Base-by-base conservation (phyloP, 2,797 vertebrate genomes). In the Acanthurus leucopareius region DNA sequence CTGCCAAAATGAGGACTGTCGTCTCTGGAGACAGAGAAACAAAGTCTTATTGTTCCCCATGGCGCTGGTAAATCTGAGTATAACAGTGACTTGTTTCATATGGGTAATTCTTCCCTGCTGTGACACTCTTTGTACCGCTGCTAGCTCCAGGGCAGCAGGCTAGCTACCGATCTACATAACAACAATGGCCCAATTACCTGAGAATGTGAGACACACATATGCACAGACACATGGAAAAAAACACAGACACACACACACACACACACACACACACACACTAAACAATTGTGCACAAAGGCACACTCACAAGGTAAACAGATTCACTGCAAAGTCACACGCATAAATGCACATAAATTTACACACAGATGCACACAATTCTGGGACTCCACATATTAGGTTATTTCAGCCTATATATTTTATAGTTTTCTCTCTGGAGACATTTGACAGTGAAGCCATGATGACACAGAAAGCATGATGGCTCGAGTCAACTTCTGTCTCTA, bases 1-100 rank as follows among this genome's bases (percentile, higher is more conserved):
- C 62, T 66, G 69, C 45, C 65, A 77, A 69, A 73, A n/a, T 22
- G 51, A 73, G 53, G 38, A 17, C 56, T 78, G 45, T 66, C 45
- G 2, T 67, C 51, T 82, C 68, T 16, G 77, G 72, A 81, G 57
- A 65, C 38, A 20, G 44, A 72, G 59, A 69, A 72, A 80, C 69
- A 77, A 75, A 77, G 52, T 54, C 5, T 20, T 47, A 54, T 69
- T 82, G 42, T 70, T 89, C 69, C 77, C 3, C 0, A 49, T 74
- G 72, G 83, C 78, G 17, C 78, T 85, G 73, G 77, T 90, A 71
- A 84, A 54, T 80, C 68, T 84, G 81, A 75, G 79, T 77, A 69
- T 61, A 77, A 73, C 48, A 28, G 54, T 64, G 66, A 67, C 67
- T 82, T 63, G 69, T 84, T 83, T 86, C 25, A 78, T 72, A n/a